Conservation (phyloP, 2,797 vertebrate species). For the Liasis olivaceus region DNA sequence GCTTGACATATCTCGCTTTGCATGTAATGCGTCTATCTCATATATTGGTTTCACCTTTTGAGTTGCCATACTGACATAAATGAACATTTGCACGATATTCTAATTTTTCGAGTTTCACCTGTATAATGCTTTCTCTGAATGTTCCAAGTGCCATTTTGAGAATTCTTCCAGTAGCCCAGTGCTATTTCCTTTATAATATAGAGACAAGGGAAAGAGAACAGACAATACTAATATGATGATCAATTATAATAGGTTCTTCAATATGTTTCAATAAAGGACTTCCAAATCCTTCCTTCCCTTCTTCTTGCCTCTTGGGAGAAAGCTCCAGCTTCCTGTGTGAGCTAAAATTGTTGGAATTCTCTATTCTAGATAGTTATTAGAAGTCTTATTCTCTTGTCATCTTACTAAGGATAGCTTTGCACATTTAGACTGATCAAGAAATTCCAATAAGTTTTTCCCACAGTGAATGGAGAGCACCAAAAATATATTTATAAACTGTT, state of each 20-base stretch:
- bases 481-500: not conserved
- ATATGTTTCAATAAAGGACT: not conserved
- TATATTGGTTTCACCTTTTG: too few species aligned
- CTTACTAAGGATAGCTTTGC: not conserved
- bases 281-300: not conserved
- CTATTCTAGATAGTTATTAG: not conserved
- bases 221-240: not conserved
- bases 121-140: not conserved
- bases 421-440: not conserved
- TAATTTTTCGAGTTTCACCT: too few species aligned
- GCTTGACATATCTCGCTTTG: too few species aligned
- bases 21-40: too few species aligned
- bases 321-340: not conserved
- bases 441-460: not conserved
- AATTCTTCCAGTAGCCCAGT: not conserved
- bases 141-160: not conserved
- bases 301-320: not conserved
- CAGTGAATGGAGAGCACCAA: not conserved
- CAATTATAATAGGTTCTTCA: not conserved
- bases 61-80: too few species aligned
- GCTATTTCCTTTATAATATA: not conserved
- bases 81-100: too few species aligned
- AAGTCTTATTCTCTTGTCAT: not conserved
- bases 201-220: not conserved
- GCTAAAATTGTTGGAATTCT: not conserved